These are phyloP conservation scores for Nomada ruficornis DNA, from an alignment of 2,888 invertebrate genomes.

Conservation along the genomic window DNA sequence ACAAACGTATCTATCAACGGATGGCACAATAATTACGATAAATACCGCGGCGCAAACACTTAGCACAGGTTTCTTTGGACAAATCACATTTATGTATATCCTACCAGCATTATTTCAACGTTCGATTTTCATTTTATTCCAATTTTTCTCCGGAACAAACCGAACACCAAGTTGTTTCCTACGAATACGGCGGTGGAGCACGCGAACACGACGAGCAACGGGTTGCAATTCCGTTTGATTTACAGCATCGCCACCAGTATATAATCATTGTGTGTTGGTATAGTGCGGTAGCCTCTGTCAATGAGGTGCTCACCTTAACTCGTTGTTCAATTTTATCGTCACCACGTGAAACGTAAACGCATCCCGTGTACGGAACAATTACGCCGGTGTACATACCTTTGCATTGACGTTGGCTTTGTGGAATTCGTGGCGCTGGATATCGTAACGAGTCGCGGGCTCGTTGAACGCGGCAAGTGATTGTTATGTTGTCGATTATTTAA, in stretches of 20 bases:
- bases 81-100: too few relatives aligned
- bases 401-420: not conserved
- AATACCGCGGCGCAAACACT: too few relatives aligned
- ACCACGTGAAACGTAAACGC: slow-evolving; percentile 23
- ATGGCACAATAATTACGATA: too few relatives aligned
- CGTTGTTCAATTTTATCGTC: slow-evolving; percentile 54
- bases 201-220: slow-evolving; percentile 32
- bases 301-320: slow-evolving; percentile 65
- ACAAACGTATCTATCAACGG: too few relatives aligned
- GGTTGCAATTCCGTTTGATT: slow-evolving; percentile 61
- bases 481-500: not conserved
- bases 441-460: not conserved
- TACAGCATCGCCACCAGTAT: slow-evolving; percentile 52
- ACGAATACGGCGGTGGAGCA: slow-evolving; percentile 36
- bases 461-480: not conserved
- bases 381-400: not conserved
- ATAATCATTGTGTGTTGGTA: slow-evolving; percentile 64
- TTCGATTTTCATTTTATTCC: not conserved
- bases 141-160: slow-evolving; percentile 6
- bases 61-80: too few relatives aligned
- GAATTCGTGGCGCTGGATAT: slow-evolving; percentile 1
- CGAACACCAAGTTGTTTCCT: not conserved
- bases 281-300: slow-evolving; percentile 55
- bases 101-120: not conserved
- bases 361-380: slow-evolving; percentile 38